Evolutionary conservation across 2,797 vertebrate species (phyloP).

Genomic region (Coregonus sp.): DNA sequence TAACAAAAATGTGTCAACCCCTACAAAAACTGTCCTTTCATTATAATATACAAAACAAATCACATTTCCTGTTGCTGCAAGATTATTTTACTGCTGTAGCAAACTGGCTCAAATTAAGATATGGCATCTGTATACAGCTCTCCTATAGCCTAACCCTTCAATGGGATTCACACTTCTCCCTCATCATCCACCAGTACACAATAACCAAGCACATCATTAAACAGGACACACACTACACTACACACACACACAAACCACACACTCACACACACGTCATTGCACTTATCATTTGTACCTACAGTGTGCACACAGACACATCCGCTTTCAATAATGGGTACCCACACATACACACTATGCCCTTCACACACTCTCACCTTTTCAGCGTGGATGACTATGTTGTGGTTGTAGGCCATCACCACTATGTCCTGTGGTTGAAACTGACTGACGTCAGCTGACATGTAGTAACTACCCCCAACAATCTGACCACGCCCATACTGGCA

Average conservation of each 20-base stretch:
- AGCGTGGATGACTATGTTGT: conserved; percentile 77
- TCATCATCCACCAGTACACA: not conserved
- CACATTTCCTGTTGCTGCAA: too few species aligned
- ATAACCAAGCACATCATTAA: not conserved
- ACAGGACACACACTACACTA: not conserved
- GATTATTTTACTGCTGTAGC: too few species aligned
- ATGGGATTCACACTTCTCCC: not conserved
- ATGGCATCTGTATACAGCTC: too few species aligned
- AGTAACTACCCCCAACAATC: conserved; percentile 74
- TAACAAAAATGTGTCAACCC: too few species aligned
- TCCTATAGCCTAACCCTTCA: not conserved
- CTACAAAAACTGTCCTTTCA: too few species aligned
- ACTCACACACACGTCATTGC: not conserved
- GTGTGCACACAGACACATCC: not conserved
- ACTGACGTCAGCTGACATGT: conserved; percentile 79
- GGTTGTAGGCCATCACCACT: conserved; percentile 78
- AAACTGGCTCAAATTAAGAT: too few species aligned
- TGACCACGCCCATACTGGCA: conserved; percentile 65
- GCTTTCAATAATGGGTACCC: not conserved
- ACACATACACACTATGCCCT: not conserved
- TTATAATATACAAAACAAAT: too few species aligned
- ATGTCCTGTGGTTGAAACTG: conserved; percentile 84
- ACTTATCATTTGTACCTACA: too few species aligned
- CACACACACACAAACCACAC: too few species aligned
- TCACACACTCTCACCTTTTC: conserved; percentile 73